Percentiles rank a stretch among this genome's conserved stretches.
Evolutionary conservation across 2,888 invertebrate species (phyloP).

Genomic region (Anarsia innoxiella): DNA sequence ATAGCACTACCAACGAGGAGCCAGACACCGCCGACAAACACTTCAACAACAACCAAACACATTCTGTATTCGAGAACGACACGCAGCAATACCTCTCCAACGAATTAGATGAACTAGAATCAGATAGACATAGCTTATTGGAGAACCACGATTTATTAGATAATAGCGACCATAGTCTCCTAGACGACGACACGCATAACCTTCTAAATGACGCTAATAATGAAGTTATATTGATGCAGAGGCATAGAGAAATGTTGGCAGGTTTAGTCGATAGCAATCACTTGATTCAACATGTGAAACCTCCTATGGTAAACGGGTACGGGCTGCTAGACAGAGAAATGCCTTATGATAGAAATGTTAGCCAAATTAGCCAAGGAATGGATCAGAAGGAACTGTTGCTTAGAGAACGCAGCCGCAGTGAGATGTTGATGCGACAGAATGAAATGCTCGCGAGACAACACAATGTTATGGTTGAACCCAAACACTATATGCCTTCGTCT

Average conservation of each 20-base stretch:
- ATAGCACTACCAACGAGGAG: conserved; percentile 56
- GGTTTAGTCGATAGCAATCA: conserved; percentile 57
- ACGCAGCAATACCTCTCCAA: conserved; percentile 49
- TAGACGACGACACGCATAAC: conserved; percentile 61
- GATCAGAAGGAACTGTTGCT: conserved; percentile 54
- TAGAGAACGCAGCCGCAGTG: conserved; percentile 52
- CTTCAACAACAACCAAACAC: conserved; percentile 18
- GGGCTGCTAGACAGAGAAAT: conserved; percentile 58
- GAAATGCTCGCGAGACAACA: conserved; percentile 58
- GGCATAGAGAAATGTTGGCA: conserved; percentile 59
- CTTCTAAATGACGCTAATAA: conserved; percentile 53
- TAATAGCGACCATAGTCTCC: conserved; percentile 59
- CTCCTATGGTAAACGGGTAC: conserved; percentile 52
- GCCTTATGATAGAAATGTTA: conserved; percentile 57
- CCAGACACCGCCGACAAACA: conserved; percentile 27
- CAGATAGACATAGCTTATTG: conserved; percentile 66
- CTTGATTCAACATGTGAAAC: conserved; percentile 50
- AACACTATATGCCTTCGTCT: conserved; percentile 57
- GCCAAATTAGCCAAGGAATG: conserved; percentile 56
- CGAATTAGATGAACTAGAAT: conserved; percentile 64
- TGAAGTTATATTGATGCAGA: conserved; percentile 56
- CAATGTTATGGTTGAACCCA: conserved; percentile 49
- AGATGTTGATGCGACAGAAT: conserved; percentile 58
- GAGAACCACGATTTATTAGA: conserved; percentile 66
- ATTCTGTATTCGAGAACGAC: conserved; percentile 55